A percentile compares a stretch with the other conserved stretches of the same genome.
Conservation (phyloP, 2,888 invertebrate genomes). For the Drosophila atripex region DNA sequence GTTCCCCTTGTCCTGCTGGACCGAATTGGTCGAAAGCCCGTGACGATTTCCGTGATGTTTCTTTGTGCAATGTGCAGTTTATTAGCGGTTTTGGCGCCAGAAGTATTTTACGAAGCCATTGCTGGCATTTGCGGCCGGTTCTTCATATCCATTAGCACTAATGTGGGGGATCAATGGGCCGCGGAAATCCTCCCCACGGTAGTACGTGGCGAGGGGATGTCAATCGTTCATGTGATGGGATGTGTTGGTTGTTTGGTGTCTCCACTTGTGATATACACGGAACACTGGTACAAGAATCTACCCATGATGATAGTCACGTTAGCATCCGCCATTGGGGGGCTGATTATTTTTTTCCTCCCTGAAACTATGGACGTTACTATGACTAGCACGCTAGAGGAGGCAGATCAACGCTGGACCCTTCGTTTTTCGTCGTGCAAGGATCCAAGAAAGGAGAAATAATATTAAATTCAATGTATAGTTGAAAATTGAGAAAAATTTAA, state of each 20-base stretch:
- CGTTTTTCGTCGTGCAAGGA: too few relatives aligned
- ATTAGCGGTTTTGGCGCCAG: slow-evolving; percentile 89
- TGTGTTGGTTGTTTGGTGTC: slow-evolving; percentile 89
- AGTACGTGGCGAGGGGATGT: slow-evolving; percentile 93
- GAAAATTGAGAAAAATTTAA: not conserved
- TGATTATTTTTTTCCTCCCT: slow-evolving; percentile 89
- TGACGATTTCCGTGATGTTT: slow-evolving; percentile 86
- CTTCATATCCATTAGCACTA: slow-evolving; percentile 93
- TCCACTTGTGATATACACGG: slow-evolving; percentile 93
- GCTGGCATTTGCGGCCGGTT: slow-evolving; percentile 92
- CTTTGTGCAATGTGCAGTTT: slow-evolving; percentile 91
- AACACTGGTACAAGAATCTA: not conserved
- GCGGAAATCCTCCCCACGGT: slow-evolving; percentile 94
- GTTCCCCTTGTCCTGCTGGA: slow-evolving; percentile 89
- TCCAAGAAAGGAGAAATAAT: too few relatives aligned
- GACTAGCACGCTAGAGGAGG: not conserved
- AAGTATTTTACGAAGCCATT: slow-evolving; percentile 87
- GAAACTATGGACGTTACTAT: slow-evolving; percentile 86
- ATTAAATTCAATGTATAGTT: too few relatives aligned
- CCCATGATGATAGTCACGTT: slow-evolving; percentile 85
- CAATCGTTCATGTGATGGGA: slow-evolving; percentile 93
- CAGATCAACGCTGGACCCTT: slow-evolving; percentile 1
- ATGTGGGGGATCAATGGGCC: slow-evolving; percentile 94
- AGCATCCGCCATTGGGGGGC: slow-evolving; percentile 89
- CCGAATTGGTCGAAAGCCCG: slow-evolving; percentile 92